A percentile compares a stretch with the other conserved stretches of the same genome.
phyloP scores from a whole-genome alignment of 1,140 invertebrate genomes.

The Eufriesea mexicana region DNA sequence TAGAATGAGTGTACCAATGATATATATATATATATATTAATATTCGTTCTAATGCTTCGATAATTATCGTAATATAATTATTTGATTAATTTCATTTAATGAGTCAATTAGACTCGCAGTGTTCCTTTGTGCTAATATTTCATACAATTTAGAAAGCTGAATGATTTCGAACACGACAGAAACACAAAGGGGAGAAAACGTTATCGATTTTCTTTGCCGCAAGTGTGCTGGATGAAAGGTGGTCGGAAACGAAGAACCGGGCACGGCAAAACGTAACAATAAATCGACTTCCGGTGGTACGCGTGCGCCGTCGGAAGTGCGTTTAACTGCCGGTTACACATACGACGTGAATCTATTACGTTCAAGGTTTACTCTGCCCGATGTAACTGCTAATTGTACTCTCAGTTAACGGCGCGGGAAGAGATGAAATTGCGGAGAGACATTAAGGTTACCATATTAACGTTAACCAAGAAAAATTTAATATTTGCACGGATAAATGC shows the following conservation, averaged over 20 bases:
- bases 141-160: not conserved
- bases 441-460: not conserved
- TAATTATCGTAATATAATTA: too few relatives aligned
- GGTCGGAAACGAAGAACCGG: slow-evolving; percentile 49
- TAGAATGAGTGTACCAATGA: too few relatives aligned
- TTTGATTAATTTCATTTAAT: too few relatives aligned
- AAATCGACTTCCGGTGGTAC: slow-evolving; percentile 52
- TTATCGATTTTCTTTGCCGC: slow-evolving; percentile 25
- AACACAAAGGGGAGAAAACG: not conserved
- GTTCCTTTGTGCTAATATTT: not conserved
- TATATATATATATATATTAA: too few relatives aligned
- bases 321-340: slow-evolving; percentile 39
- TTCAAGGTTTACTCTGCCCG: slow-evolving; percentile 7
- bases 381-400: slow-evolving; percentile 12
- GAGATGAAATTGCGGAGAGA: not conserved
- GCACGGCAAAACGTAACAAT: slow-evolving; percentile 47
- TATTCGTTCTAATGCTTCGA: too few relatives aligned
- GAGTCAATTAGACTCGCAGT: too few relatives aligned
- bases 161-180: not conserved
- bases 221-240: slow-evolving; percentile 33
- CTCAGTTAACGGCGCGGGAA: not conserved
- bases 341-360: not conserved
- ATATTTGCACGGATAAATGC: not conserved
- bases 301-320: slow-evolving; percentile 46
- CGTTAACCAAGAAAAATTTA: not conserved